These are phyloP conservation scores for Therioaphis trifolii DNA, from an alignment of 2,888 invertebrate species.

Conservation along the genomic window DNA sequence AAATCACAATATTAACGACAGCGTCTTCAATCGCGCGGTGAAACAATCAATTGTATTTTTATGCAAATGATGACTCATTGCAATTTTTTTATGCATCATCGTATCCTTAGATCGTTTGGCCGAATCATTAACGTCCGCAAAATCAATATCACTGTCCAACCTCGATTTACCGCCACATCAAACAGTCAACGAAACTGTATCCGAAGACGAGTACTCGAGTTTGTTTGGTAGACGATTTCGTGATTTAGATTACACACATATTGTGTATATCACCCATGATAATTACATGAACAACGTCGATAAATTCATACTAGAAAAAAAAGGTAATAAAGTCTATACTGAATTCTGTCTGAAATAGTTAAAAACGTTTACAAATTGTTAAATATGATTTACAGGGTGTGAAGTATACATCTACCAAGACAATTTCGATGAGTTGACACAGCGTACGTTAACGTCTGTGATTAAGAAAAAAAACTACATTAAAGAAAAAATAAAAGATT, in stretches of 20 bases:
- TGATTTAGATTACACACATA: slow-evolving; percentile 45
- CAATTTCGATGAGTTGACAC: slow-evolving; percentile 22
- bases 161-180: slow-evolving; percentile 21
- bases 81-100: too few relatives aligned
- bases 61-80: neutral
- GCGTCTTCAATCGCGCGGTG: too few relatives aligned
- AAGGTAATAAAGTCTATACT: slow-evolving; percentile 36
- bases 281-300: slow-evolving; percentile 53
- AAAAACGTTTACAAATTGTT: neutral
- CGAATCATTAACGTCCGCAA: slow-evolving; percentile 4
- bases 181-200: neutral
- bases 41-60: neutral
- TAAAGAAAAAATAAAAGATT: slow-evolving; percentile 92
- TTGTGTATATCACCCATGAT: slow-evolving; percentile 40
- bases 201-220: neutral
- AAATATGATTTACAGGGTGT: slow-evolving; percentile 52
- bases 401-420: slow-evolving; percentile 52
- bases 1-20: too few relatives aligned
- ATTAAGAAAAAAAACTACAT: slow-evolving; percentile 85
- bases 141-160: slow-evolving; percentile 34
- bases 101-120: slow-evolving; percentile 29
- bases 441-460: slow-evolving; percentile 69
- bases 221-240: slow-evolving; percentile 46
- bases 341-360: neutral
- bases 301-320: slow-evolving; percentile 42